phyloP scores from a whole-genome alignment of 2,113 vertebrate species.

The Brachyhypopomus occidentalis region DNA sequence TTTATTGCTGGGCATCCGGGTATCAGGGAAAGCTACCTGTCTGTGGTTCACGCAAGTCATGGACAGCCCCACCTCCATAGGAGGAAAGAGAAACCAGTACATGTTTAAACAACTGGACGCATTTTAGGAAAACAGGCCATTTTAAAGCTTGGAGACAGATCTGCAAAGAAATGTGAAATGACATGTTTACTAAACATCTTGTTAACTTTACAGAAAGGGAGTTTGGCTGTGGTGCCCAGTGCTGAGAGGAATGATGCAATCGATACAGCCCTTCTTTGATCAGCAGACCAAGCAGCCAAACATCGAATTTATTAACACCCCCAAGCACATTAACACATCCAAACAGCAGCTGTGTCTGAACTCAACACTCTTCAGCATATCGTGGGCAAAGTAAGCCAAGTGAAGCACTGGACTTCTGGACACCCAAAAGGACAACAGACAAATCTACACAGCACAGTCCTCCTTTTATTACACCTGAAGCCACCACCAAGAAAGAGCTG shows the following conservation, averaged over 20 bases:
- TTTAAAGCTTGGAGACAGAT: conserved; percentile 65
- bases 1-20: no score
- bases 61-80: no score
- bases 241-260: conserved; percentile 63
- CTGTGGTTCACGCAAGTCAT: no score
- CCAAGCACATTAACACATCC: conserved; percentile 37
- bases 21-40: no score
- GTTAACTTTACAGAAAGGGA: conserved; percentile 60
- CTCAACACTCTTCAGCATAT: conserved; percentile 8
- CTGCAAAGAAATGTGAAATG: conserved; percentile 57
- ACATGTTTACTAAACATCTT: conserved; percentile 71
- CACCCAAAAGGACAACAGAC: conserved; percentile 5
- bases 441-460: conserved; percentile 5
- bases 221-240: conserved; percentile 62
- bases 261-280: conserved; percentile 71
- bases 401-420: conserved; percentile 24
- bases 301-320: conserved; percentile 69
- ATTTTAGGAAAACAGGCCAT: background rate
- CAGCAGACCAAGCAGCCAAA: conserved; percentile 72
- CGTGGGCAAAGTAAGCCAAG: background rate
- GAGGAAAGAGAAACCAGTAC: background rate
- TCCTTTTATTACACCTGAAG: background rate
- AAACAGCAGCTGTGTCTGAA: conserved; percentile 27
- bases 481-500: background rate
- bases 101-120: background rate